Conservation (phyloP, 2,797 vertebrate genomes). For the Cygnus olor region DNA sequence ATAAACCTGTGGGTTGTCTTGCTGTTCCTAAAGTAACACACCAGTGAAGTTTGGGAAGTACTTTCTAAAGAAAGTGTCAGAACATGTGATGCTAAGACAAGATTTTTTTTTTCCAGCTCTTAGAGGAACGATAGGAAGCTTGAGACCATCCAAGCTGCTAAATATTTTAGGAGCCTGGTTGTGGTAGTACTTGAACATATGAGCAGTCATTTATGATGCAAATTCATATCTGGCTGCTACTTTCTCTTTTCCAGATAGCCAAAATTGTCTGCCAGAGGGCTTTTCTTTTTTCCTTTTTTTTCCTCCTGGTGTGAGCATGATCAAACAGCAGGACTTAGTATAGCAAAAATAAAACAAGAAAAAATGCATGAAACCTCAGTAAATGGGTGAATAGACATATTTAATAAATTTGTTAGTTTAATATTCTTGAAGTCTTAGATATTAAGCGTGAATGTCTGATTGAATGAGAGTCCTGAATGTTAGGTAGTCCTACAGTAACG, state of each 20-base stretch:
- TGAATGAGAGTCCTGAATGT: constrained; percentile 79
- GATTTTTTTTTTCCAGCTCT: constrained; percentile 64
- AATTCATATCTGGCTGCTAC: constrained; percentile 77
- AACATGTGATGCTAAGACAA: constrained; percentile 68
- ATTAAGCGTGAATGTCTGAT: constrained; percentile 78
- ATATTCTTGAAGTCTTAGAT: constrained; percentile 76
- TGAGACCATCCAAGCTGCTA: constrained; percentile 77
- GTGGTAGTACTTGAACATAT: constrained; percentile 67
- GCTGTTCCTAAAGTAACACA: constrained; percentile 93
- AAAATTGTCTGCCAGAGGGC: constrained; percentile 74
- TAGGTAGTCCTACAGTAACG: constrained; percentile 49
- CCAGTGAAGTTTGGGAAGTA: constrained; percentile 82
- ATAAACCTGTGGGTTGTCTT: constrained; percentile 90
- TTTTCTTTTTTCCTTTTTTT: constrained; percentile 71
- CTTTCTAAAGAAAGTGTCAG: constrained; percentile 68
- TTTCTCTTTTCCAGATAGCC: constrained; percentile 75
- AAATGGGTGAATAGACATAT: constrained; percentile 81
- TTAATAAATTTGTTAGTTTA: constrained; percentile 78
- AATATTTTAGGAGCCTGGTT: constrained; percentile 79
- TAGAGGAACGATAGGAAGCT: constrained; percentile 74
- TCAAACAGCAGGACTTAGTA: constrained; percentile 93
- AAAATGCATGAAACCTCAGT: constrained; percentile 91
- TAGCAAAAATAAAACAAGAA: constrained; percentile 78
- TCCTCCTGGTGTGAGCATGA: constrained; percentile 91
- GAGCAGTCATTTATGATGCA: constrained; percentile 75